phyloP scores from a whole-genome alignment of 2,888 invertebrate genomes.

The Oxyteleia sp. region DNA sequence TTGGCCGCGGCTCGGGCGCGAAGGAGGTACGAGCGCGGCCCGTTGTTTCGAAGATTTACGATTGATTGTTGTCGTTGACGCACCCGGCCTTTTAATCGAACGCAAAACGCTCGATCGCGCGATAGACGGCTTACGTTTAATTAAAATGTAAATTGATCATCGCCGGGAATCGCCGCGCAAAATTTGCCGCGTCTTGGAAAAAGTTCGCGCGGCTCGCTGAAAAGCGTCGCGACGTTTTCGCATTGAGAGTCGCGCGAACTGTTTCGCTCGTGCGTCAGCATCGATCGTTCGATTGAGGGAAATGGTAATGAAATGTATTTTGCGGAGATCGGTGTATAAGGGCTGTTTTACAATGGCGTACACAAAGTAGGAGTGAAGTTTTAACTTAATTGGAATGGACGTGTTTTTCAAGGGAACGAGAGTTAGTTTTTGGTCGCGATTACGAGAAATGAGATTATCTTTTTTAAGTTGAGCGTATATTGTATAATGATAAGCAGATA shows the following conservation, averaged over 20 bases:
- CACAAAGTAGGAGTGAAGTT: no score
- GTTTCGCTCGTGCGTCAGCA: slow-evolving; percentile 1
- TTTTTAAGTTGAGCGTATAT: no score
- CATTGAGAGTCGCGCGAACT: not conserved
- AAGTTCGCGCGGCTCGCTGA: not conserved
- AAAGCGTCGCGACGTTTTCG: not conserved
- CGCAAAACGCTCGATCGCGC: slow-evolving; percentile 19
- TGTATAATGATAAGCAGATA: no score
- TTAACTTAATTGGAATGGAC: no score
- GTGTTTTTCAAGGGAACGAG: no score
- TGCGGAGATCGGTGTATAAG: no score
- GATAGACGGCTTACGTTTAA: slow-evolving; percentile 23
- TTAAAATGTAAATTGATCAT: slow-evolving; percentile 45
- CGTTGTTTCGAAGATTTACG: slow-evolving; percentile 45
- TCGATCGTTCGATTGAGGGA: not conserved
- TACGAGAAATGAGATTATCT: no score
- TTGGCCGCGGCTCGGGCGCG: slow-evolving; percentile 6
- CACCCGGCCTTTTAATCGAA: slow-evolving; percentile 30
- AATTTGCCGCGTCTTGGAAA: not conserved
- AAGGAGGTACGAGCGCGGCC: not conserved
- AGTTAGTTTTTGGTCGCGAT: no score
- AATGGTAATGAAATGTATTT: no score
- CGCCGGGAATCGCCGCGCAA: not conserved
- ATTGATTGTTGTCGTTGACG: slow-evolving; percentile 25
- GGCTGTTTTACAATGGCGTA: no score